Percentiles rank a stretch among this genome's conserved stretches.
These are phyloP conservation scores for Ennomos fuscantarius DNA, from an alignment of 2,888 invertebrate species.

Conservation along the genomic window DNA sequence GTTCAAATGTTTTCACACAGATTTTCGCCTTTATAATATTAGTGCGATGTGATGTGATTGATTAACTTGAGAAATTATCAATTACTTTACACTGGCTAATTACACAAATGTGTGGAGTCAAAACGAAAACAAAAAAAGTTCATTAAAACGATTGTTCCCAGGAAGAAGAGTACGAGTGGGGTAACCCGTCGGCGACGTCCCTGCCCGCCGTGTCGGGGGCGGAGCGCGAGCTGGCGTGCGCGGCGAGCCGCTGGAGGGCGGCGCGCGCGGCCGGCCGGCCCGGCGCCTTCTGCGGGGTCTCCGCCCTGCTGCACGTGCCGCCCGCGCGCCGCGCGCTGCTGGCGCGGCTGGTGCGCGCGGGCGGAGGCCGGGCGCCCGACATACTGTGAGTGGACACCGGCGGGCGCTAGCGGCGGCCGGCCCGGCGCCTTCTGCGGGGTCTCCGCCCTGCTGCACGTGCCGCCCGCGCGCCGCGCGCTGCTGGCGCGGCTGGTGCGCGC, in stretches of 20 bases:
- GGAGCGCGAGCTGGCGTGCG: constrained; percentile 82
- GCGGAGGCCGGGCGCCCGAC: constrained; percentile 89
- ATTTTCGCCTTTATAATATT: no score
- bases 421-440: constrained; percentile 80
- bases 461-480: constrained; percentile 84
- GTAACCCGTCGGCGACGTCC: constrained; percentile 88
- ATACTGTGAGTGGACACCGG: constrained; percentile 89
- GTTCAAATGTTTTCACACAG: no score
- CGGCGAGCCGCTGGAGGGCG: constrained; percentile 89
- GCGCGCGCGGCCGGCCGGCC: constrained; percentile 75
- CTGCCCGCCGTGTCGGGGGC: constrained; percentile 73
- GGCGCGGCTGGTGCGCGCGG: constrained; percentile 89
- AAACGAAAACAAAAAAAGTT: no score
- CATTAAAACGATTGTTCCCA: constrained; percentile 63
- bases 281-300: constrained; percentile 81
- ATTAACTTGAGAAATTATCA: no score
- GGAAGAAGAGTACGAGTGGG: constrained; percentile 95
- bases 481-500: constrained; percentile 90
- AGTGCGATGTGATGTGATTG: no score
- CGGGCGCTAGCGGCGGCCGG: constrained; percentile 77
- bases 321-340: constrained; percentile 86
- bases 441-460: constrained; percentile 85
- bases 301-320: constrained; percentile 86
- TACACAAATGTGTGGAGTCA: no score
- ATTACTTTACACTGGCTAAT: no score